phyloP scores from a whole-genome alignment of 2,113 vertebrate genomes.

The Epinephelus cyanopodus region DNA sequence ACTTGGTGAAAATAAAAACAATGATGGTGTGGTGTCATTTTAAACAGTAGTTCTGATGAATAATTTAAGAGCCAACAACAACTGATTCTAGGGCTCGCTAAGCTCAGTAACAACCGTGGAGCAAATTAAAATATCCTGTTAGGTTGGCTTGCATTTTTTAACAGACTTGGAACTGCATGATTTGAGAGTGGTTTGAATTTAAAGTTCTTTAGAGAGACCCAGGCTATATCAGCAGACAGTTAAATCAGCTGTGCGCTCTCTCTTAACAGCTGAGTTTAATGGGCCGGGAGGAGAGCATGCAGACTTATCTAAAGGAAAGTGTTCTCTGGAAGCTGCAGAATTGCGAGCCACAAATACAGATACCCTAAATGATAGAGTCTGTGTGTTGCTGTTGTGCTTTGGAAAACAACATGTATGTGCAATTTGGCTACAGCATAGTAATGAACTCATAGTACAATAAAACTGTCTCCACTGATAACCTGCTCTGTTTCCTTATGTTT shows the following conservation, averaged over 20 bases:
- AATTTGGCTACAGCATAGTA: background rate
- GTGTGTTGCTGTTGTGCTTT: background rate
- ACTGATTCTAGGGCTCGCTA: conserved; percentile 41
- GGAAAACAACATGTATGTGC: background rate
- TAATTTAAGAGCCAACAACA: conserved; percentile 65
- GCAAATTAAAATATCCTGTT: conserved; percentile 31
- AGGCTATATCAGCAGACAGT: background rate
- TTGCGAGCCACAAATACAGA: background rate
- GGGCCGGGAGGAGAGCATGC: background rate
- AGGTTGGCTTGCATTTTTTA: conserved; percentile 23
- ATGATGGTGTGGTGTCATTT: conserved; percentile 58
- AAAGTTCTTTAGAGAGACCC: background rate
- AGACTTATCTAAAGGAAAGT: background rate
- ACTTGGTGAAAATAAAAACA: conserved; percentile 66
- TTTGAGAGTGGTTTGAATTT: conserved; percentile 19
- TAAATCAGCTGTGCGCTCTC: conserved; percentile 5
- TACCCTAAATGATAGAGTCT: background rate
- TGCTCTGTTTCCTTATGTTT: background rate
- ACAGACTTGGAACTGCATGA: background rate
- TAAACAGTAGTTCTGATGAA: conserved; percentile 75
- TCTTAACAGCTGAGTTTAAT: conserved; percentile 5
- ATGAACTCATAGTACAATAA: background rate
- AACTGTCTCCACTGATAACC: background rate
- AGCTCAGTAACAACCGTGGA: conserved; percentile 2
- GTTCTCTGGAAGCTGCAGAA: background rate